Conservation (phyloP, 2,888 invertebrate species). For the Drosophila yooni region DNA sequence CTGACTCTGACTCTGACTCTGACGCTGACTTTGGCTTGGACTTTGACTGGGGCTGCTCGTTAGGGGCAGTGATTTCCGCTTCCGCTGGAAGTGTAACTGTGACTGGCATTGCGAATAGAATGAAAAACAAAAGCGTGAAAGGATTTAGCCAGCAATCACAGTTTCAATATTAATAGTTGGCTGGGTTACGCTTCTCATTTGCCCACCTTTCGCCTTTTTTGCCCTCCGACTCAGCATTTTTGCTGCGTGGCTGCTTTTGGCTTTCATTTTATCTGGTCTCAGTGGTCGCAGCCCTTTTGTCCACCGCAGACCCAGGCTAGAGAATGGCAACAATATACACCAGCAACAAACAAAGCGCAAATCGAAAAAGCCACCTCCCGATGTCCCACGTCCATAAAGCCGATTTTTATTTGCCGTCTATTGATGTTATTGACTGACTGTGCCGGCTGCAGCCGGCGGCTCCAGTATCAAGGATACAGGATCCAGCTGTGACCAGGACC, state of each 20-base stretch:
- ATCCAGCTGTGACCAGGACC: constrained; percentile 69
- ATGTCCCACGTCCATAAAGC: constrained; percentile 39
- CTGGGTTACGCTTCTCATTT: constrained; percentile 4
- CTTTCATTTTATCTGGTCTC: constrained; percentile 60
- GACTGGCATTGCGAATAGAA: constrained; percentile 65
- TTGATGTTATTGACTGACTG: constrained; percentile 75
- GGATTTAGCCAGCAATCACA: constrained; percentile 67
- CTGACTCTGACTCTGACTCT: constrained; percentile 3
- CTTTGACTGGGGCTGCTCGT: constrained; percentile 51
- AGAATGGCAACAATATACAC: constrained; percentile 53
- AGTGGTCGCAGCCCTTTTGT: constrained; percentile 51
- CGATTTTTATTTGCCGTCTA: constrained; percentile 77
- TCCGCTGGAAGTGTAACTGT: constrained; percentile 44
- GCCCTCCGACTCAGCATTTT: constrained; percentile 54
- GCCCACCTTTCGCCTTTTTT: not conserved
- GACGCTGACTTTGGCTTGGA: constrained; percentile 17
- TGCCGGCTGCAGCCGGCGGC: constrained; percentile 28
- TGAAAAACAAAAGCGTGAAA: constrained; percentile 68
- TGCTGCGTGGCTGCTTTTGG: constrained; percentile 75
- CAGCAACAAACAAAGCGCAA: constrained; percentile 60
- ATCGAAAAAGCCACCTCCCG: constrained; percentile 60
- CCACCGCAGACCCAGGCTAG: constrained; percentile 60
- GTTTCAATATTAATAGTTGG: constrained; percentile 71
- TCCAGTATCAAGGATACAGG: not conserved
- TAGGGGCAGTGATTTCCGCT: constrained; percentile 70